Evolutionary conservation across 2,888 invertebrate genomes (phyloP).

Genomic region (Sthenelais limicola): DNA sequence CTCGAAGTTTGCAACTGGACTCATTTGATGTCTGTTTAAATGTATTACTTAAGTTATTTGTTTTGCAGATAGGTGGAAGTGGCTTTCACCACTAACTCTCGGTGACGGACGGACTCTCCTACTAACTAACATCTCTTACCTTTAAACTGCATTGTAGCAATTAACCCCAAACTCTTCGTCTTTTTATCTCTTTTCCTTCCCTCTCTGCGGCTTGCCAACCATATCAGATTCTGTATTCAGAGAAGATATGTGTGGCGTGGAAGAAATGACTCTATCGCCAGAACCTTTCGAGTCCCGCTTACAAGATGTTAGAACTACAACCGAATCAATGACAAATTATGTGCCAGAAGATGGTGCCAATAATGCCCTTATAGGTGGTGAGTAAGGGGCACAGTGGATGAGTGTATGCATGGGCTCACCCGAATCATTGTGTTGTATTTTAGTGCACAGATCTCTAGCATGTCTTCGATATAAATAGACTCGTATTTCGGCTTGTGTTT

Average conservation of each 20-base stretch:
- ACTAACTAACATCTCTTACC: background rate
- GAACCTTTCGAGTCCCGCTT: slow-evolving; percentile 74
- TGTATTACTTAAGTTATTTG: no score
- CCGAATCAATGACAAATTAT: background rate
- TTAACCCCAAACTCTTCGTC: background rate
- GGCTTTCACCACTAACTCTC: slow-evolving; percentile 12
- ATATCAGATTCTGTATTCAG: slow-evolving; percentile 74
- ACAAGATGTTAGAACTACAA: background rate
- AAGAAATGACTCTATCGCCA: slow-evolving; percentile 94
- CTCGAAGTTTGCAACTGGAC: no score
- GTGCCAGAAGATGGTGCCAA: background rate
- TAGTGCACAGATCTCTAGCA: no score
- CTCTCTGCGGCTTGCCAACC: no score
- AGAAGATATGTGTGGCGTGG: slow-evolving; percentile 97
- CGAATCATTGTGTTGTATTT: no score
- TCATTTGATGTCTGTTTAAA: no score
- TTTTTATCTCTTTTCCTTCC: slow-evolving; percentile 1
- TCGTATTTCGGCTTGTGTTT: no score
- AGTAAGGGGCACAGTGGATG: slow-evolving; percentile 5
- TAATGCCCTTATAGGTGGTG: slow-evolving; percentile 12
- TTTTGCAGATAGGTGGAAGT: background rate
- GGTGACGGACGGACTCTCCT: background rate
- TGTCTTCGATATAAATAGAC: no score
- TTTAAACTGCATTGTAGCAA: slow-evolving; percentile 5
- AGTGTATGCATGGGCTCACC: background rate